A percentile compares a stretch with the other conserved stretches of the same genome.
These are phyloP conservation scores for Bubo bubo DNA, from an alignment of 2,113 vertebrate species.

Conservation along the genomic window DNA sequence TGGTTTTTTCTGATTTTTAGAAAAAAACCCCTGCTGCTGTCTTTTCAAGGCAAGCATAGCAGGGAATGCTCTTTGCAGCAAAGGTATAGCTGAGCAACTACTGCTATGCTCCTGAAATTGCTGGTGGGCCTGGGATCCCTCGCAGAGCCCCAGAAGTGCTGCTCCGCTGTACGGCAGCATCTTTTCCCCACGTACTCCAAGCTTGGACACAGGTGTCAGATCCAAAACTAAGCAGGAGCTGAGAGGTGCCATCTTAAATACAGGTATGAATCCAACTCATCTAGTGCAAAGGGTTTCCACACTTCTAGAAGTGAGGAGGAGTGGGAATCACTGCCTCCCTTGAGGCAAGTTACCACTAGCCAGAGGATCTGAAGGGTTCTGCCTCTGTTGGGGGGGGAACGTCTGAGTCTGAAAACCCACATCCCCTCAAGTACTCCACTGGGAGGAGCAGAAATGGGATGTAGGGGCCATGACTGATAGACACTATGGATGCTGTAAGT, in stretches of 20 bases:
- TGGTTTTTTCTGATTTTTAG: not conserved
- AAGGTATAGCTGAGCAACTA: not conserved
- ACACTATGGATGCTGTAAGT: not conserved
- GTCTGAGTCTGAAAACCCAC: not conserved
- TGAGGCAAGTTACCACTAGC: not conserved
- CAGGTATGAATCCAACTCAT: not conserved
- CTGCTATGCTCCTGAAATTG: not conserved
- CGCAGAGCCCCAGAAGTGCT: not conserved
- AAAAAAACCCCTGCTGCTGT: fast-evolving
- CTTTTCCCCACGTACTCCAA: not conserved
- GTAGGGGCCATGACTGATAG: not conserved
- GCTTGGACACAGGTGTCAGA: not conserved
- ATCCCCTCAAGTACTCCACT: not conserved
- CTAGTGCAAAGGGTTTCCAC: not conserved
- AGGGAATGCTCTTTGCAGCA: not conserved
- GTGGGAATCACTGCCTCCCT: not conserved
- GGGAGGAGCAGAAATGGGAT: not conserved
- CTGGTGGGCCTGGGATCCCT: not conserved
- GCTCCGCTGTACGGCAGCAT: not conserved
- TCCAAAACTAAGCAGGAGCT: not conserved
- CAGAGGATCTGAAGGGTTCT: not conserved
- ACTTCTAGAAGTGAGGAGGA: not conserved
- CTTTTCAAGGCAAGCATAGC: not conserved
- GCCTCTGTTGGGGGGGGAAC: not conserved
- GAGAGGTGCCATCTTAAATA: not conserved